Conservation (phyloP, 2,888 invertebrate genomes). For the Scaptomyza tumidula region DNA sequence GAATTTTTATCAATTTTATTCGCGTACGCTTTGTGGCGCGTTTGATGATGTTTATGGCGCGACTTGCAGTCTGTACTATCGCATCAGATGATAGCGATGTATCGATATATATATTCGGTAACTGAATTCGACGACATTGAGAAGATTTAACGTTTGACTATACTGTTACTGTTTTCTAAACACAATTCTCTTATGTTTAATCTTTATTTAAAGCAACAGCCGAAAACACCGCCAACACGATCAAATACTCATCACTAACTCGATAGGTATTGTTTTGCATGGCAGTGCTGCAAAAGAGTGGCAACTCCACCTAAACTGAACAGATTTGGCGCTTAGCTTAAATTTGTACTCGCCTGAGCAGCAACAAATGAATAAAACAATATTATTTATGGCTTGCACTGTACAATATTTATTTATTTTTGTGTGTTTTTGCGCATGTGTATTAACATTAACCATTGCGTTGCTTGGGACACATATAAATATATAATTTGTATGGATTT, state of each 20-base stretch:
- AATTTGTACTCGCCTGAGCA: not conserved
- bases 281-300: not conserved
- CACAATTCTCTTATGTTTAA: too few species aligned
- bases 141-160: too few species aligned
- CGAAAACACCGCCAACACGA: not conserved
- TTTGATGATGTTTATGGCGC: conserved; percentile 6
- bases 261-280: not conserved
- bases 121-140: too few species aligned
- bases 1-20: conserved; percentile 1
- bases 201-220: not conserved
- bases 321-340: conserved; percentile 8
- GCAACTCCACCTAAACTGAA: not conserved
- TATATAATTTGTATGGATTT: conserved; percentile 19
- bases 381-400: conserved; percentile 36
- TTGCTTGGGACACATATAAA: conserved; percentile 21
- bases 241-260: not conserved
- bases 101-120: not conserved
- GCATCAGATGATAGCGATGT: not conserved
- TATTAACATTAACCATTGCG: not conserved
- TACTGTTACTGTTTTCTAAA: not conserved
- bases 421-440: conserved; percentile 22
- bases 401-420: conserved; percentile 75
- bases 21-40: conserved; percentile 38
- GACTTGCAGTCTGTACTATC: not conserved
- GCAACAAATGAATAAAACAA: conserved; percentile 7